Base-by-base conservation (phyloP, 2,797 vertebrate species). In the Loris lydekkerianus region DNA sequence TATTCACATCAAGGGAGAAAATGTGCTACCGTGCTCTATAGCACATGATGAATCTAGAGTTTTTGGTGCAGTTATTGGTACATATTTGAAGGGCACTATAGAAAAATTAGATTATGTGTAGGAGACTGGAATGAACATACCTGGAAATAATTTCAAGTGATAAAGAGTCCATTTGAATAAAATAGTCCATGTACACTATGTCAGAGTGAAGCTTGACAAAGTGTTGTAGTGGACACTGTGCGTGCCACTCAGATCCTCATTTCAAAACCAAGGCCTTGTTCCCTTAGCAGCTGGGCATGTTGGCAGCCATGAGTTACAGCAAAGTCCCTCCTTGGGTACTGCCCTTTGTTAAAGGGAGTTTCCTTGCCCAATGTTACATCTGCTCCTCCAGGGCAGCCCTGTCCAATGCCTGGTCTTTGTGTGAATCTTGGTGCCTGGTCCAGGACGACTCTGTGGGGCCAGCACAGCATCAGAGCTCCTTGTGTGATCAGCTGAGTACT, bases 81-180 rank as follows among this genome's bases (percentile, higher is more conserved):
- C 2, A 0, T 53, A 72, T 93, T 92, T 85, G 40, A 92, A 92
- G 21, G 69, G 13, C 0, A 11, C 20, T 75, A 15, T 31, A 49
- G 31, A 34, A 25, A 84, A 72, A 31, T 95, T 65, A 63, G 21
- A 69, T 90, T 85, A 46, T 7, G 40, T 31, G 31, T 29, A 37
- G 18, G 27, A 11, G 23, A 81, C 31, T 49, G 63, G 40, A 23
- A 87, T 27, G 29, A 27, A 87, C 11, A 11, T 76, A 21, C 9
- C 7, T 84, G 15, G 29, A 77, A 93, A 69, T 86, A 58, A 88
- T 93, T 95, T 82, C 10, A 0, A 23, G 43, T 31, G 81, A 67
- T 69, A 91, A 93, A 60, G 65, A 63, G 20, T 85, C 31, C 31
- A 77, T 46, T 76, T 76, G 60, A 88, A 90, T 9, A 88, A 27